Conservation (phyloP, 2,797 vertebrate genomes). For the Spatula clypeata region DNA sequence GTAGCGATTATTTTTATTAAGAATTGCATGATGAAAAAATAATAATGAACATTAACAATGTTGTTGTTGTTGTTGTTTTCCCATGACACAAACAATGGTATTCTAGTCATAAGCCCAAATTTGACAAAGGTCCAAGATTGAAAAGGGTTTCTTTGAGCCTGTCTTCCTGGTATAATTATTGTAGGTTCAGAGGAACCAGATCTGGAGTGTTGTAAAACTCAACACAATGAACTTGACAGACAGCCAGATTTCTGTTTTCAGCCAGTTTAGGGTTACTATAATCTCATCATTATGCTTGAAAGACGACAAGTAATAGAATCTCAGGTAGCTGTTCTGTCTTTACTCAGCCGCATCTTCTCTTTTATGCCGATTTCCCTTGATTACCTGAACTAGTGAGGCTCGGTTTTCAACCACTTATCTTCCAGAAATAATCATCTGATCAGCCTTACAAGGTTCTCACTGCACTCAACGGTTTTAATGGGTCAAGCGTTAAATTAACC, state of each 20-base stretch:
- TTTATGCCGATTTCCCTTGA: constrained; percentile 88
- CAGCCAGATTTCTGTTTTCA: constrained; percentile 93
- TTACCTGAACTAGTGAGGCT: constrained; percentile 90
- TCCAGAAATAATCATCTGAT: constrained; percentile 92
- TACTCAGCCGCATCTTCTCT: constrained; percentile 81
- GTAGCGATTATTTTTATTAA: constrained; percentile 4
- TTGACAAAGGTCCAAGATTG: constrained; percentile 79
- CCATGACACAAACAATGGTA: constrained; percentile 59
- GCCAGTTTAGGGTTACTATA: constrained; percentile 90
- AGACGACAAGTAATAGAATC: constrained; percentile 93
- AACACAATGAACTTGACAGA: constrained; percentile 96
- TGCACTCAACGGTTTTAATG: constrained; percentile 87
- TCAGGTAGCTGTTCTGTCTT: constrained; percentile 87
- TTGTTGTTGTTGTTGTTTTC: not conserved
- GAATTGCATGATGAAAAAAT: constrained; percentile 23
- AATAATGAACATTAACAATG: constrained; percentile 48
- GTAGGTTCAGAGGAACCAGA: constrained; percentile 89
- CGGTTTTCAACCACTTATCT: constrained; percentile 92
- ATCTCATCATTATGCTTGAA: constrained; percentile 91
- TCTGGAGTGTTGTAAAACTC: constrained; percentile 89
- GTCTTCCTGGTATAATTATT: constrained; percentile 85
- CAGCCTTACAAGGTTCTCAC: constrained; percentile 85
- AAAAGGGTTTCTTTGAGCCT: constrained; percentile 85
- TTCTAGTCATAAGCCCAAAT: constrained; percentile 79
- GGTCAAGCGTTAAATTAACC: constrained; percentile 91